phyloP scores from a whole-genome alignment of 2,113 vertebrate genomes.

The Labeo rohita region DNA sequence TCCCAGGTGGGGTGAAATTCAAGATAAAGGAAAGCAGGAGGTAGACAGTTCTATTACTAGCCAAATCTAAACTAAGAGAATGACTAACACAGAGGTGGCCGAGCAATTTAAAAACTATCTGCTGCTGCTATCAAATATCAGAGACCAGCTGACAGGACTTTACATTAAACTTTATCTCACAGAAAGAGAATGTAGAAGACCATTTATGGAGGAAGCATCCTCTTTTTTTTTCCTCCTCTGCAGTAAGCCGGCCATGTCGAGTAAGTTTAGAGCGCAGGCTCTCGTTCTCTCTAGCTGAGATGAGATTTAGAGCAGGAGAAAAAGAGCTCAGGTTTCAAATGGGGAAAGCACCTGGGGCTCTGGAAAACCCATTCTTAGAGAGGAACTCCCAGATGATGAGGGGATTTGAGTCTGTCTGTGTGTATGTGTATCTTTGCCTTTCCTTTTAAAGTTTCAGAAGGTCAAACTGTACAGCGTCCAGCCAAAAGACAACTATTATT shows the following conservation, averaged over 20 bases:
- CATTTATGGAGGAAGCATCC: slow-evolving; percentile 42
- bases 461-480: slow-evolving; percentile 13
- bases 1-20: slow-evolving; percentile 3
- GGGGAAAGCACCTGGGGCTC: slow-evolving; percentile 47
- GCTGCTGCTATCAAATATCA: slow-evolving; percentile 7
- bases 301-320: slow-evolving; percentile 29
- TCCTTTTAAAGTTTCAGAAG: slow-evolving; percentile 22
- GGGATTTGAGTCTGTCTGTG: slow-evolving; percentile 7
- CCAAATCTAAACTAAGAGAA: slow-evolving; percentile 23
- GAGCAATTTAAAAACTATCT: slow-evolving; percentile 3
- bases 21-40: slow-evolving; percentile 28
- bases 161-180: slow-evolving; percentile 27
- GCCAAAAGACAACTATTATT: not conserved
- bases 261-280: slow-evolving; percentile 43
- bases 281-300: slow-evolving; percentile 39
- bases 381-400: slow-evolving; percentile 41
- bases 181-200: not conserved
- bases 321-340: slow-evolving; percentile 46
- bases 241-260: slow-evolving; percentile 30
- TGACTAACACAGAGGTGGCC: slow-evolving; percentile 25
- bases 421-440: slow-evolving; percentile 21
- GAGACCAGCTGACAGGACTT: not conserved
- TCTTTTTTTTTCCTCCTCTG: not conserved
- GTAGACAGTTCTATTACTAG: slow-evolving; percentile 35
- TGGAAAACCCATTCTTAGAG: slow-evolving; percentile 42